Evolutionary conservation across 1,140 invertebrate genomes (phyloP).

Genomic region (Drosophila persimilis): DNA sequence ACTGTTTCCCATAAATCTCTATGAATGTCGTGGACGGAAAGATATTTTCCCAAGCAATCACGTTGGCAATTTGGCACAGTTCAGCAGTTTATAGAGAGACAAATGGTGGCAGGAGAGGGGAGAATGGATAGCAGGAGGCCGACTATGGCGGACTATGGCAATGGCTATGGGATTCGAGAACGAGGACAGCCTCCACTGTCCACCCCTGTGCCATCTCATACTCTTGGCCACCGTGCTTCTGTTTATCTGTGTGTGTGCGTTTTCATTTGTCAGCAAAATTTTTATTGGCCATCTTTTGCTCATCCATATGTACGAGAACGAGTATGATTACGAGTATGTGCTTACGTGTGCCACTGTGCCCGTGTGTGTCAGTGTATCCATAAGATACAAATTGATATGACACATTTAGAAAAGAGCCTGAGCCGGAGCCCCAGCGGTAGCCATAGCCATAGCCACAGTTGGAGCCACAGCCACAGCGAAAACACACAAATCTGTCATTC

Average conservation of each 20-base stretch:
- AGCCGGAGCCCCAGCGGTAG: neutral
- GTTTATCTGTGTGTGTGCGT: constrained; percentile 9
- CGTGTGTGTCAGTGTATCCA: constrained; percentile 38
- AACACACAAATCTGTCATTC: constrained; percentile 63
- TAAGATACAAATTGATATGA: constrained; percentile 73
- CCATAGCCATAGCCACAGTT: too few relatives aligned
- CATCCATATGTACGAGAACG: constrained; percentile 29
- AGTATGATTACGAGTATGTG: neutral
- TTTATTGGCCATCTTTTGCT: constrained; percentile 61
- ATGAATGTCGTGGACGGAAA: constrained; percentile 43
- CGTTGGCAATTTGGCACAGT: constrained; percentile 69
- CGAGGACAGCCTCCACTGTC: constrained; percentile 28
- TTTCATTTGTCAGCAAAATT: constrained; percentile 68
- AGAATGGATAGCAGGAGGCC: constrained; percentile 10
- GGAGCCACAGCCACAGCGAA: constrained; percentile 18
- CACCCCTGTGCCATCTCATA: too few relatives aligned
- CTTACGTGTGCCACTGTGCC: neutral
- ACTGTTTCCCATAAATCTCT: constrained; percentile 52
- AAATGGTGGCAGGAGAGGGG: constrained; percentile 6
- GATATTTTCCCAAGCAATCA: constrained; percentile 65
- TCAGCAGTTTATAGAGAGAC: constrained; percentile 65
- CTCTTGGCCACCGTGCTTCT: neutral
- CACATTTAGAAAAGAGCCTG: constrained; percentile 54
- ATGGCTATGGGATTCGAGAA: constrained; percentile 33
- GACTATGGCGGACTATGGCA: neutral